These are phyloP conservation scores for Thryonomys swinderianus DNA, from an alignment of 2,113 vertebrate genomes.

Conservation along the genomic window DNA sequence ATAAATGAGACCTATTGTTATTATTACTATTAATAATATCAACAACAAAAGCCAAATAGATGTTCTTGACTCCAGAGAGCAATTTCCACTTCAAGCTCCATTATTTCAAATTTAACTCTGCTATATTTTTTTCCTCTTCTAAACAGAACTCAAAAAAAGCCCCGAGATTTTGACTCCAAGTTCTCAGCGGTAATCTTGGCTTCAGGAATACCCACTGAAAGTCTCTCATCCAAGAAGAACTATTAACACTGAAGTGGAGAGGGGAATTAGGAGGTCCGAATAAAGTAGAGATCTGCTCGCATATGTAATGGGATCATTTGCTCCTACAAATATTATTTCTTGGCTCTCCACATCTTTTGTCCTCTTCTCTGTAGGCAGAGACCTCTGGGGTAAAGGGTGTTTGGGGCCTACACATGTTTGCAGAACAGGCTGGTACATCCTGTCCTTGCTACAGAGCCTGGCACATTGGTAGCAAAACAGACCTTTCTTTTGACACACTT, in stretches of 20 bases:
- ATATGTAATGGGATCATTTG: conserved; percentile 12
- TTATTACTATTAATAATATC: conserved; percentile 4
- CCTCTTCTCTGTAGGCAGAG: conserved; percentile 53
- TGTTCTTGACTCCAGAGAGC: background rate
- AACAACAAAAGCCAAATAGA: background rate
- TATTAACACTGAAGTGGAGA: conserved; percentile 22
- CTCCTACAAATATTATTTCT: conserved; percentile 40
- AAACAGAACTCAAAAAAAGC: conserved; percentile 30
- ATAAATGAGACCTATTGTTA: background rate
- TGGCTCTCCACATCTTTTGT: conserved; percentile 63
- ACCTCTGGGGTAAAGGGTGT: conserved; percentile 55
- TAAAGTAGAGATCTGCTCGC: background rate
- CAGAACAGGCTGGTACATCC: conserved; percentile 72
- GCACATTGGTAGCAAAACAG: conserved; percentile 72
- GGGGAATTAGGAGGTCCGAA: conserved; percentile 30
- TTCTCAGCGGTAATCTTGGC: conserved; percentile 38
- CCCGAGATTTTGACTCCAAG: background rate
- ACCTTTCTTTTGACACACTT: conserved; percentile 74
- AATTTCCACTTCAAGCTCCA: conserved; percentile 37
- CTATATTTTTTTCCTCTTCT: background rate
- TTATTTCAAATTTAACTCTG: conserved; percentile 42
- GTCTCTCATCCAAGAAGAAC: conserved; percentile 12
- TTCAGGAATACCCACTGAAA: conserved; percentile 36
- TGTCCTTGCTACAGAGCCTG: conserved; percentile 73
- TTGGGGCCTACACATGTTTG: conserved; percentile 65